These are phyloP conservation scores for Xiphophorus birchmanni DNA, from an alignment of 2,797 vertebrate species.

Conservation along the genomic window DNA sequence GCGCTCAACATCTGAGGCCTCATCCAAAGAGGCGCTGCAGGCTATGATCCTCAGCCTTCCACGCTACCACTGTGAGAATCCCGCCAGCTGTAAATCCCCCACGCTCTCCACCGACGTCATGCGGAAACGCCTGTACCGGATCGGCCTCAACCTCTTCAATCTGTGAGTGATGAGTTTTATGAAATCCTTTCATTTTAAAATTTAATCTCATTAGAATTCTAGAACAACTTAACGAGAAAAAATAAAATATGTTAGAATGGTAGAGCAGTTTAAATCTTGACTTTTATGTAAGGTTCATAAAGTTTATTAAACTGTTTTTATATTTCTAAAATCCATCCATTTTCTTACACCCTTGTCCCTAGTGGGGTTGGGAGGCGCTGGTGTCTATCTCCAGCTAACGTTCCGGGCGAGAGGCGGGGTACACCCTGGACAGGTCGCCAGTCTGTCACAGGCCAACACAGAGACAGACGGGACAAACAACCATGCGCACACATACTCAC, in stretches of 20 bases:
- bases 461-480: too few species aligned
- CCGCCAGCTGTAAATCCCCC: constrained; percentile 94
- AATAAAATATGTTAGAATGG: background rate
- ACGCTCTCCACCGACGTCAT: constrained; percentile 96
- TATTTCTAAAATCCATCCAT: background rate
- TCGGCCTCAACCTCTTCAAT: constrained; percentile 99
- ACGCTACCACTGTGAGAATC: constrained; percentile 97
- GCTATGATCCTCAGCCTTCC: constrained; percentile 98
- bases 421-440: too few species aligned
- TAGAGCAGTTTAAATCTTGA: background rate
- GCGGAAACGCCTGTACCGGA: constrained; percentile 96
- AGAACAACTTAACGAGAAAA: background rate
- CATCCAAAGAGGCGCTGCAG: constrained; percentile 95
- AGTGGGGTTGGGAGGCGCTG: too few species aligned
- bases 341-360: too few species aligned
- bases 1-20: constrained; percentile 87
- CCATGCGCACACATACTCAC: too few species aligned
- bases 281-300: background rate
- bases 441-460: too few species aligned
- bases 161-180: constrained; percentile 84
- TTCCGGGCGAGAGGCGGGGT: too few species aligned
- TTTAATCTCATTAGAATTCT: background rate
- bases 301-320: background rate
- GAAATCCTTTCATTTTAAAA: constrained; percentile 3
- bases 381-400: too few species aligned